These are phyloP conservation scores for Chymomyza costata DNA, from an alignment of 1,140 invertebrate genomes.

Conservation along the genomic window DNA sequence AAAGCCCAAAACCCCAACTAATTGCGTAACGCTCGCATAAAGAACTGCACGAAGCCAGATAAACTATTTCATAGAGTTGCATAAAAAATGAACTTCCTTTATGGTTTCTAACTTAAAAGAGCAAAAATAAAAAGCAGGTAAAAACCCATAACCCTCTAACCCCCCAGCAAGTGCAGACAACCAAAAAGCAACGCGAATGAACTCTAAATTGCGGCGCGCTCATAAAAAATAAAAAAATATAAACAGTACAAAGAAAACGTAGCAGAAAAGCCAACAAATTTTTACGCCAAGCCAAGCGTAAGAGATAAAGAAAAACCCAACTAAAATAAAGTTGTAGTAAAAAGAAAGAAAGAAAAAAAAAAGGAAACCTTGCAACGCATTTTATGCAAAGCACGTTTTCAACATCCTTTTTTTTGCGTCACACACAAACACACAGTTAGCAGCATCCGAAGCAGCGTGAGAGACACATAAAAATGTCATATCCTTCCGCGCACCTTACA, in stretches of 20 bases:
- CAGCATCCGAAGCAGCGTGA: not conserved
- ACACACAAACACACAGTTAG: not conserved
- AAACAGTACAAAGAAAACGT: constrained; percentile 2
- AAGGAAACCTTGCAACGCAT: constrained; percentile 2
- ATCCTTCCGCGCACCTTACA: constrained; percentile 44
- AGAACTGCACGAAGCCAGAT: too few relatives aligned
- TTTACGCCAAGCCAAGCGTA: constrained; percentile 46
- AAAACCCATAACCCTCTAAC: constrained; percentile 23
- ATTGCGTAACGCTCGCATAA: too few relatives aligned
- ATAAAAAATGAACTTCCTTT: too few relatives aligned
- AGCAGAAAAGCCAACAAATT: constrained; percentile 43
- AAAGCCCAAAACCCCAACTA: too few relatives aligned
- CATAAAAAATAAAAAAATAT: constrained; percentile 13
- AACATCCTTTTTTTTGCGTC: constrained; percentile 17
- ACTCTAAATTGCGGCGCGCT: constrained; percentile 18
- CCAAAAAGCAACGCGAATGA: constrained; percentile 32
- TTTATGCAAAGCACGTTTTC: constrained; percentile 59
- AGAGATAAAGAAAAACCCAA: constrained; percentile 42
- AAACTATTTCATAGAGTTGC: too few relatives aligned
- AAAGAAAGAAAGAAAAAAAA: constrained; percentile 11
- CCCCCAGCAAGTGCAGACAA: constrained; percentile 34
- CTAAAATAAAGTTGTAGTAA: constrained; percentile 18
- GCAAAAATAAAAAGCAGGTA: constrained; percentile 1
- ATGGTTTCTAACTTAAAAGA: too few relatives aligned
- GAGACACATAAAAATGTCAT: constrained; percentile 58